Evolutionary conservation across 2,797 vertebrate species (phyloP).

Genomic region (Amblyopsis hoosieri): DNA sequence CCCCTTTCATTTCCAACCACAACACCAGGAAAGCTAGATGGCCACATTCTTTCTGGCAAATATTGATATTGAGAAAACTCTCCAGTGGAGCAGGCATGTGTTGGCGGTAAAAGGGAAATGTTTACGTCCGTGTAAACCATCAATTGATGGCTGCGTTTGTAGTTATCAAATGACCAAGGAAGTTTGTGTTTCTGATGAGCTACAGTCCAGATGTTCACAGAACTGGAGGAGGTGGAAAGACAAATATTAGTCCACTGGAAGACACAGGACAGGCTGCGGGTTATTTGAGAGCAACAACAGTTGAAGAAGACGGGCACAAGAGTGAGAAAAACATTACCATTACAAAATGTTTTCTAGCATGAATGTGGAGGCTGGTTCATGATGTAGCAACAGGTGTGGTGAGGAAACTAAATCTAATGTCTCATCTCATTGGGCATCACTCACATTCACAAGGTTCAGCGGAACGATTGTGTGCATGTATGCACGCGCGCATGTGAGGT

Average conservation of each 20-base stretch:
- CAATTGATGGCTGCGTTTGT: slow-evolving; percentile 32
- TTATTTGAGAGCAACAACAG: slow-evolving; percentile 62
- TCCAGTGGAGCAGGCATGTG: slow-evolving; percentile 20
- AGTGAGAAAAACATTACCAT: slow-evolving; percentile 19
- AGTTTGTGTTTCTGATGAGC: slow-evolving; percentile 61
- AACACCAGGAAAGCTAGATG: slow-evolving; percentile 10
- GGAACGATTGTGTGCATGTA: background rate
- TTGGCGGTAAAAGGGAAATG: slow-evolving; percentile 46
- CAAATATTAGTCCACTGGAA: slow-evolving; percentile 82
- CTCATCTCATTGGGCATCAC: slow-evolving; percentile 1
- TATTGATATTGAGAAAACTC: slow-evolving; percentile 26
- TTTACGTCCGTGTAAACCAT: slow-evolving; percentile 67
- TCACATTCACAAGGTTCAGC: background rate
- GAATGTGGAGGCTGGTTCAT: too few relatives aligned
- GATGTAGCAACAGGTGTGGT: too few relatives aligned
- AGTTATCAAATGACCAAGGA: slow-evolving; percentile 64
- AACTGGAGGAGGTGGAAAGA: slow-evolving; percentile 70
- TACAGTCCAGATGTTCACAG: slow-evolving; percentile 71
- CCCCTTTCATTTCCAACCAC: background rate
- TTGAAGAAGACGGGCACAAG: slow-evolving; percentile 3
- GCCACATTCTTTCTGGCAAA: slow-evolving; percentile 20
- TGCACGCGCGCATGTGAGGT: slow-evolving; percentile 11
- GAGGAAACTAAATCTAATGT: too few relatives aligned
- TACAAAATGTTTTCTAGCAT: background rate
- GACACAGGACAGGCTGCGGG: slow-evolving; percentile 51